Percentiles rank a stretch among this genome's conserved stretches.
Evolutionary conservation across 2,888 invertebrate species (phyloP).

Genomic region (Phyto melanocephala): DNA sequence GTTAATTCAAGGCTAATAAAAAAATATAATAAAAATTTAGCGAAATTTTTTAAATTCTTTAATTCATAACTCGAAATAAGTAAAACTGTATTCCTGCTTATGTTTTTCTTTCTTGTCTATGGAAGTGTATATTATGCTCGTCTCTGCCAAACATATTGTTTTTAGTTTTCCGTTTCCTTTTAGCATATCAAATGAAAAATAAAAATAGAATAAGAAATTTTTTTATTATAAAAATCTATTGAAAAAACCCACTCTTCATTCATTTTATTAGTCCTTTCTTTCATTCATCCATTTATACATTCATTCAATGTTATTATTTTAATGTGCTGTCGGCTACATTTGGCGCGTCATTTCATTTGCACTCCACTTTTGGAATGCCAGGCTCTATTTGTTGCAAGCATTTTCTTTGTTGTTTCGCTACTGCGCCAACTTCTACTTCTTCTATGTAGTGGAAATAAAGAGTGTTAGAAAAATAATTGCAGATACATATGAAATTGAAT

Average conservation of each 20-base stretch:
- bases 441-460: background rate
- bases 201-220: no score
- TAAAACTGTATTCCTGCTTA: no score
- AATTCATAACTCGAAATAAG: no score
- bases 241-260: background rate
- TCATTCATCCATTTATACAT: background rate
- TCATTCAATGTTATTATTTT: constrained; percentile 55
- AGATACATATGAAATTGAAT: constrained; percentile 71
- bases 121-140: no score
- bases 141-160: no score
- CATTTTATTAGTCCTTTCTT: background rate
- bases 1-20: no score
- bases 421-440: background rate
- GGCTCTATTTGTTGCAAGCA: constrained; percentile 36
- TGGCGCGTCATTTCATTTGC: constrained; percentile 54
- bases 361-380: constrained; percentile 30
- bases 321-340: constrained; percentile 44
- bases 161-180: no score
- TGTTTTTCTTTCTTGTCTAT: no score
- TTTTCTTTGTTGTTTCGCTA: background rate
- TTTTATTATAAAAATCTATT: no score
- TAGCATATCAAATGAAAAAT: no score
- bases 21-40: no score
- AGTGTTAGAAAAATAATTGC: constrained; percentile 50
- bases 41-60: no score